Evolutionary conservation across 2,113 vertebrate species (phyloP).

Genomic region (Conger conger): DNA sequence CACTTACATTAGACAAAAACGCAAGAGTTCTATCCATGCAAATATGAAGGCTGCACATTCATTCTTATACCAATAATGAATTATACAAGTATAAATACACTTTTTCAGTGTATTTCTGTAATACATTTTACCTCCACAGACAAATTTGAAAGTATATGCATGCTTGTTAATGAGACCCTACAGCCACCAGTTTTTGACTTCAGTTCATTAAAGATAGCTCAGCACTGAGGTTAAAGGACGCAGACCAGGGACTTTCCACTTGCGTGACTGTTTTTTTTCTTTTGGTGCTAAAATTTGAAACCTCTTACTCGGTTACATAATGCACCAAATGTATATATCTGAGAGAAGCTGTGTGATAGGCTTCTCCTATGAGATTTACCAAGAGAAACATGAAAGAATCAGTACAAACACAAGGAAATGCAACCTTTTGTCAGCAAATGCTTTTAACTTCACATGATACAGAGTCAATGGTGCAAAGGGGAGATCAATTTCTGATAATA

Average conservation of each 20-base stretch:
- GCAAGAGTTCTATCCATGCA: background rate
- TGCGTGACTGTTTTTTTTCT: conserved; percentile 61
- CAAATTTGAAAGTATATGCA: background rate
- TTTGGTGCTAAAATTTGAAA: conserved; percentile 63
- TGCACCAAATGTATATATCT: conserved; percentile 38
- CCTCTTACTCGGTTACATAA: conserved; percentile 64
- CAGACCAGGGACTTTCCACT: conserved; percentile 61
- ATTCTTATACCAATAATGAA: too few relatives aligned
- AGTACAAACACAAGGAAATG: background rate
- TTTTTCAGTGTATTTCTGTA: too few relatives aligned
- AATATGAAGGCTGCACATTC: background rate
- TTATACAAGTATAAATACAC: too few relatives aligned
- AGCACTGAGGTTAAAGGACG: conserved; percentile 14
- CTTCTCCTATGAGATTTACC: background rate
- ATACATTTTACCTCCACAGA: background rate
- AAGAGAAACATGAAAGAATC: background rate
- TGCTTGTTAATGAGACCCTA: background rate
- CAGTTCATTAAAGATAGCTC: conserved; percentile 18
- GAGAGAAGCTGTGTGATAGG: background rate
- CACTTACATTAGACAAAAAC: background rate
- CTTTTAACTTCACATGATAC: background rate
- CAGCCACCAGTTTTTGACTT: conserved; percentile 19
- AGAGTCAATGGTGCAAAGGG: background rate
- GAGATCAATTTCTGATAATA: background rate
- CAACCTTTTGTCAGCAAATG: background rate